phyloP scores from a whole-genome alignment of 1,140 invertebrate genomes.

The Phortica variegata region DNA sequence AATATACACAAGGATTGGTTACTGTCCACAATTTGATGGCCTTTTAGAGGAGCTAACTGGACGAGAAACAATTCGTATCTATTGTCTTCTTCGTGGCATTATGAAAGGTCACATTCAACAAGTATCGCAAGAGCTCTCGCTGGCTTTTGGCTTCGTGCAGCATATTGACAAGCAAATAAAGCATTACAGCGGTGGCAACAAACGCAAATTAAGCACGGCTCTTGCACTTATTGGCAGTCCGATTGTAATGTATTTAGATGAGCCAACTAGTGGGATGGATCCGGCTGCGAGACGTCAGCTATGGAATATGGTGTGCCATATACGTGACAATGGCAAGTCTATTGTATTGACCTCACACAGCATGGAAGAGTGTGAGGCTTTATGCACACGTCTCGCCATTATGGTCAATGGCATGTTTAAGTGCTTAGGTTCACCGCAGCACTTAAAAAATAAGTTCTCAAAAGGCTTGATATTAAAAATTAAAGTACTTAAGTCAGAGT shows the following conservation, averaged over 20 bases:
- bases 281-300: slow-evolving; percentile 76
- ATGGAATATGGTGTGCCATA: slow-evolving; percentile 68
- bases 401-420: slow-evolving; percentile 80
- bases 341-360: slow-evolving; percentile 75
- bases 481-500: slow-evolving; percentile 1
- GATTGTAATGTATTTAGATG: slow-evolving; percentile 80
- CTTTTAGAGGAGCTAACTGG: slow-evolving; percentile 77
- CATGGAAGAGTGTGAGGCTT: slow-evolving; percentile 80
- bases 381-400: slow-evolving; percentile 80
- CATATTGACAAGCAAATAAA: slow-evolving; percentile 59
- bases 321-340: slow-evolving; percentile 63
- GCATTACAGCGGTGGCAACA: slow-evolving; percentile 85
- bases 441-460: slow-evolving; percentile 66
- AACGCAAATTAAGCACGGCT: slow-evolving; percentile 88
- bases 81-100: slow-evolving; percentile 72
- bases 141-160: slow-evolving; percentile 47
- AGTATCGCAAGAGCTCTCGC: slow-evolving; percentile 36
- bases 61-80: slow-evolving; percentile 71
- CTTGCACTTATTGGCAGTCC: slow-evolving; percentile 85
- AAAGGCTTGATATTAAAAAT: slow-evolving; percentile 61
- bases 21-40: slow-evolving; percentile 82
- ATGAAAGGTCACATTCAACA: slow-evolving; percentile 56
- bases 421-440: slow-evolving; percentile 67
- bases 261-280: slow-evolving; percentile 78
- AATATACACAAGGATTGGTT: slow-evolving; percentile 65